phyloP scores from a whole-genome alignment of 2,888 invertebrate genomes.

The Lepidonotus clava region DNA sequence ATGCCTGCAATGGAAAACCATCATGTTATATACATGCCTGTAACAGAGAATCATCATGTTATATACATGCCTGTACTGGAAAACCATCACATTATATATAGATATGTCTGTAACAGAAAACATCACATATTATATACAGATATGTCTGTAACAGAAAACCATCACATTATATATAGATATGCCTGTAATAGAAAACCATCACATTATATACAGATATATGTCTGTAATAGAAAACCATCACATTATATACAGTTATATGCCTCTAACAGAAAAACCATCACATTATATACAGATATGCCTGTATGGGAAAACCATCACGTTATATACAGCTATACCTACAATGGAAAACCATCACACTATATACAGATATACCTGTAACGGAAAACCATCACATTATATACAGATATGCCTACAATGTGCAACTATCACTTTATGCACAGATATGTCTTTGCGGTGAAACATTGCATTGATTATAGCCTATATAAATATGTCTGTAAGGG shows the following conservation, averaged over 20 bases:
- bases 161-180: slow-evolving; percentile 18
- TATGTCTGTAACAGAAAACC: too few relatives aligned
- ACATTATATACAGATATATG: not conserved
- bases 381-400: not conserved
- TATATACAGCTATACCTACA: not conserved
- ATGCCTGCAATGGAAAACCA: slow-evolving; percentile 39
- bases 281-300: slow-evolving; percentile 16
- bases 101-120: not conserved
- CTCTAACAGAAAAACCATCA: not conserved
- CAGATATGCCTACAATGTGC: slow-evolving; percentile 39
- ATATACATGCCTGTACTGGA: not conserved
- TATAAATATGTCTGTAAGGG: slow-evolving; percentile 50
- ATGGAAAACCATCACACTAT: not conserved
- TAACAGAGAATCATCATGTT: not conserved
- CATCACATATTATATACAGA: not conserved
- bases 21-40: not conserved
- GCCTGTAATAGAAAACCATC: not conserved
- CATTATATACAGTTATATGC: not conserved
- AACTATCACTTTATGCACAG: not conserved
- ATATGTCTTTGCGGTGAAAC: not conserved
- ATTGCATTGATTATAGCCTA: slow-evolving; percentile 66
- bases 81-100: slow-evolving; percentile 66
- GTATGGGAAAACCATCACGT: not conserved
- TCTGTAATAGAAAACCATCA: not conserved
- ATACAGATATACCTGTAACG: slow-evolving; percentile 6